Conservation (phyloP, 2,113 vertebrate genomes). For the Hymenochirus boettgeri region DNA sequence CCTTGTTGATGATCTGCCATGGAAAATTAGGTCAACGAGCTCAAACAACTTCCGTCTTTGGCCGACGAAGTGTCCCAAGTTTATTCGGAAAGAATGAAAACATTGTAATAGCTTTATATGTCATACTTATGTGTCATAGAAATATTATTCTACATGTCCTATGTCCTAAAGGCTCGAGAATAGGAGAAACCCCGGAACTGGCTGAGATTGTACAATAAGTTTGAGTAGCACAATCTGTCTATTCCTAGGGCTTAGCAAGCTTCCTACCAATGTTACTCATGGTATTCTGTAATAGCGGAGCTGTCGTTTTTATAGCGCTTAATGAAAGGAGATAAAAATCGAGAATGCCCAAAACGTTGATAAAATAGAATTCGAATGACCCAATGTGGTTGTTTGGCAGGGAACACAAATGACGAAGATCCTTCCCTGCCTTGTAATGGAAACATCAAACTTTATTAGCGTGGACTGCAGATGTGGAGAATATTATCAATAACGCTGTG, state of each 20-base stretch:
- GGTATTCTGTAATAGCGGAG: not conserved
- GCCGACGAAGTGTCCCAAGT: no score
- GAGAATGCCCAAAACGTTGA: constrained; percentile 10
- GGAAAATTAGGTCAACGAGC: no score
- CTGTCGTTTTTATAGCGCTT: not conserved
- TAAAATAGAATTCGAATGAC: constrained; percentile 26
- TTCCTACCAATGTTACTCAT: constrained; percentile 1
- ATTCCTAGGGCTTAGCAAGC: not conserved
- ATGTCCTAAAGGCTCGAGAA: no score
- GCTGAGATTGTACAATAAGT: no score
- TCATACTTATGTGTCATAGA: no score
- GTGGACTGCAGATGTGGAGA: constrained; percentile 54
- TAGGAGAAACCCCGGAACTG: no score
- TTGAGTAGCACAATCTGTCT: no score
- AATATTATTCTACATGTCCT: no score
- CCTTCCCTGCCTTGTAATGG: constrained; percentile 67
- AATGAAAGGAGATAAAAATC: constrained; percentile 24
- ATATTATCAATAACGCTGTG: constrained; percentile 61
- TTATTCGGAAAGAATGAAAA: no score
- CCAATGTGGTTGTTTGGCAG: constrained; percentile 26
- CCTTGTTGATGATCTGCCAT: no score
- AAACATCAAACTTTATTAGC: constrained; percentile 65
- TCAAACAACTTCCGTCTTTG: no score
- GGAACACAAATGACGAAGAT: constrained; percentile 60
- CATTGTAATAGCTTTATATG: no score